Conservation (phyloP, 2,797 vertebrate genomes). For the Gouania willdenowi region DNA sequence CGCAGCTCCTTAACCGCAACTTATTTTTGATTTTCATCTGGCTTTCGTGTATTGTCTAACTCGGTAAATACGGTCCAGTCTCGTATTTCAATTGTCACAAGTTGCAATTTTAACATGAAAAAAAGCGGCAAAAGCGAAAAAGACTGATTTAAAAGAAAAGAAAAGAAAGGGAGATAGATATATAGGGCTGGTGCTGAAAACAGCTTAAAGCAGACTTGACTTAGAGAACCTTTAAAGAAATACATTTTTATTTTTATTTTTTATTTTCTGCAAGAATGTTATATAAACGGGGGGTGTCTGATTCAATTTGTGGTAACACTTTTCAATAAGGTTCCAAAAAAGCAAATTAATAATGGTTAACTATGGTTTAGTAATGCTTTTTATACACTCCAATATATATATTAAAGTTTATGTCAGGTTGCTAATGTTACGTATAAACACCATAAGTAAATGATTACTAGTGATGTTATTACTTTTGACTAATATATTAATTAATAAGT, state of each 20-base stretch:
- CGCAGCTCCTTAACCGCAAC: slow-evolving; percentile 75
- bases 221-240: slow-evolving; percentile 25
- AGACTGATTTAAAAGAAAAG: slow-evolving; percentile 30
- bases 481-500: no score
- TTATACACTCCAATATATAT: no score
- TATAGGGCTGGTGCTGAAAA: slow-evolving; percentile 16
- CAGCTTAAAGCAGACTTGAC: slow-evolving; percentile 29
- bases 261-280: no score
- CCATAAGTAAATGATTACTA: no score
- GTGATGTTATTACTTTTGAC: no score
- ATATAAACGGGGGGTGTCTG: no score
- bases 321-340: no score
- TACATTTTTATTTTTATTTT: neutral
- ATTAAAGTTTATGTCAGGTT: no score
- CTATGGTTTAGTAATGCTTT: no score
- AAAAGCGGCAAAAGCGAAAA: slow-evolving; percentile 40
- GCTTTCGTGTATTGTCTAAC: slow-evolving; percentile 77
- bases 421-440: no score
- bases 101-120: slow-evolving; percentile 57
- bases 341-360: no score
- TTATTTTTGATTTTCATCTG: slow-evolving; percentile 77
- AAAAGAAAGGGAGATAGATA: neutral
- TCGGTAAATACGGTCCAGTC: slow-evolving; percentile 68
- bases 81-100: slow-evolving; percentile 71
- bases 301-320: no score